phyloP scores from a whole-genome alignment of 2,113 vertebrate genomes.

The Anhinga rufa region DNA sequence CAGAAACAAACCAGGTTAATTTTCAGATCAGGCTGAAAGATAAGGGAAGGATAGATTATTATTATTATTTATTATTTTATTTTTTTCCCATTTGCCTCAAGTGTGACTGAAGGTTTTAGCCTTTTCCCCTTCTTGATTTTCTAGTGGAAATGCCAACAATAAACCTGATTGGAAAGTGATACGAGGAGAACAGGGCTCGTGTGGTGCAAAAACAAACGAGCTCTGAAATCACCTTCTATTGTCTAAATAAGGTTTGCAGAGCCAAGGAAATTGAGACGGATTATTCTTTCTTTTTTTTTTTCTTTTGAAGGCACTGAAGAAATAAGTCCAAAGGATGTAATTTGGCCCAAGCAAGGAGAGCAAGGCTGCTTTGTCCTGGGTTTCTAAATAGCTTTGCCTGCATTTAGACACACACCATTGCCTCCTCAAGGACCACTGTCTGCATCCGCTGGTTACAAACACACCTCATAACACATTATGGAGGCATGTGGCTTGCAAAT shows the following conservation, averaged over 20 bases:
- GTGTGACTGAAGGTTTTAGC: slow-evolving; percentile 14
- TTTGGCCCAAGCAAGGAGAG: slow-evolving; percentile 64
- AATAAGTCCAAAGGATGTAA: slow-evolving; percentile 65
- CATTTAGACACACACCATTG: slow-evolving; percentile 80
- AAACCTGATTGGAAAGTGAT: slow-evolving; percentile 72
- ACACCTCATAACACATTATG: slow-evolving; percentile 76
- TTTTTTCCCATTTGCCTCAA: neutral
- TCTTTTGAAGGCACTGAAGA: slow-evolving; percentile 56
- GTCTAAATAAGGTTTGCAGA: slow-evolving; percentile 71
- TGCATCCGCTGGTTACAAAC: slow-evolving; percentile 68
- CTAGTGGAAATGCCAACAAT: slow-evolving; percentile 4
- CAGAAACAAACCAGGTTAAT: slow-evolving; percentile 44
- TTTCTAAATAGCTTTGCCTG: slow-evolving; percentile 72
- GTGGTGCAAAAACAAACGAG: slow-evolving; percentile 64
- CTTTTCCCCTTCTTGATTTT: slow-evolving; percentile 4
- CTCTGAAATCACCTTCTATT: slow-evolving; percentile 75
- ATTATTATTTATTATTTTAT: neutral
- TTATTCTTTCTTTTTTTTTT: slow-evolving; percentile 61
- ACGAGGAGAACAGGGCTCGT: slow-evolving; percentile 46
- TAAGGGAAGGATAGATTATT: slow-evolving; percentile 42
- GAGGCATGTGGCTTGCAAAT: slow-evolving; percentile 58
- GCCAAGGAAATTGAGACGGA: slow-evolving; percentile 72
- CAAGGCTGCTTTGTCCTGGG: slow-evolving; percentile 57
- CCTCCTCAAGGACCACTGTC: slow-evolving; percentile 72
- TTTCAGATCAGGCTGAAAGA: slow-evolving; percentile 49